Evolutionary conservation across 2,888 invertebrate genomes (phyloP), one percentile per base, ranked within the genome.

Genomic region (Drosophila seclusa): DNA sequence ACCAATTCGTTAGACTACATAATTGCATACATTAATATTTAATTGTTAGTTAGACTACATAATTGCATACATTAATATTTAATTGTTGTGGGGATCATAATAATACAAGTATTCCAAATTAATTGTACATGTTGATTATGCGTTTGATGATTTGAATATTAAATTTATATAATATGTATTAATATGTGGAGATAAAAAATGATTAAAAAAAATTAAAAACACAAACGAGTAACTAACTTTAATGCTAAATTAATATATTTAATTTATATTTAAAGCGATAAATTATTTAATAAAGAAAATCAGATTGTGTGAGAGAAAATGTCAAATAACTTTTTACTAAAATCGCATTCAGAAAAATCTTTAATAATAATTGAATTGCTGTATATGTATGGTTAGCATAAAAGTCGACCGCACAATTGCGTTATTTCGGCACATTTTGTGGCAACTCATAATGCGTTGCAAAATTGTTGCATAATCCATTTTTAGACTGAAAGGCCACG

Each of bases 391-490:
- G 32, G 32, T 11, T 32, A 4, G 57, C 68, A 61, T 50, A 45
- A 77, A 77, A 67, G 59, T 31, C 62, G 38, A 73, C 72, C 79
- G 70, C 54, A 70, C 57, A 71, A 66, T 67, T 68, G 29, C 52
- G 16, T 57, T 55, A 67, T 69, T 71, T 70, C 16, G 29, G 27
- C 45, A 31, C 40, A 50, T 48, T 73, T 58, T 73, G 71, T 67
- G 68, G 63, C 50, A 49, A 62, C 50, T 69, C 63, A 63, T 45
- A 16, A 45, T 45, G 55, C 62, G 69, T 68, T 70, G 76, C 73
- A 73, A 68, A 67, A 77, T 79, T 84, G 80, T 75, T 73, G 68
- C 74, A 80, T 83, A 86, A 86, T 85, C 86, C 78, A 68, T 62
- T 81, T 76, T 74, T 34, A 8, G 54, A 24, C 27, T 18, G 31